A percentile compares a stretch with the other conserved stretches of the same genome.
These are phyloP conservation scores for Galaxea fascicularis DNA, from an alignment of 92 coral and sea anemone species.

Conservation along the genomic window DNA sequence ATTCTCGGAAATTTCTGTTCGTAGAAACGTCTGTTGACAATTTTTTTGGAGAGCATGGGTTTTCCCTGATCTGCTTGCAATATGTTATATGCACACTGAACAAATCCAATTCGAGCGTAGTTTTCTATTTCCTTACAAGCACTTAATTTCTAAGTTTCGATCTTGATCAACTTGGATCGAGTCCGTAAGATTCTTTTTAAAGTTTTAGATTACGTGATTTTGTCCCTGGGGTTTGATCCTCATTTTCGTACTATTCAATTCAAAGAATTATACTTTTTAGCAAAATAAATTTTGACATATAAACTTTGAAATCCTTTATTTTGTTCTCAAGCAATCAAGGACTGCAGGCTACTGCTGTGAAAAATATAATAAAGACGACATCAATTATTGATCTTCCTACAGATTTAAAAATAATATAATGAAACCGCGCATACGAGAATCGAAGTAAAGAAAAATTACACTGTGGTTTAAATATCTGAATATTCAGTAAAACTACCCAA, in stretches of 20 bases:
- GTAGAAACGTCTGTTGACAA: not conserved
- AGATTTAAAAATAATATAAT: not conserved
- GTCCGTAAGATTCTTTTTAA: not conserved
- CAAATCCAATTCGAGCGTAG: not conserved
- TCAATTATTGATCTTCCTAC: not conserved
- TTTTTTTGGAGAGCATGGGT: not conserved
- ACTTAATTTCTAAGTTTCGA: not conserved
- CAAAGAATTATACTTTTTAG: no score
- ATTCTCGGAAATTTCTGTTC: constrained; percentile 3
- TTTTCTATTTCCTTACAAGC: not conserved
- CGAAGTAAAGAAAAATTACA: not conserved
- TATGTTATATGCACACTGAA: not conserved
- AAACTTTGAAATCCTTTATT: not conserved
- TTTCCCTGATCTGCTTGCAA: constrained; percentile 2
- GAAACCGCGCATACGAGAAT: not conserved
- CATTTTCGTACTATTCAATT: no score
- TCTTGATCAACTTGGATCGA: not conserved
- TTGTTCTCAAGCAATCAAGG: not conserved
- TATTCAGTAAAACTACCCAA: not conserved
- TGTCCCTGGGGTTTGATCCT: no score
- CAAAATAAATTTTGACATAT: no score
- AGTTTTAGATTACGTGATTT: no score
- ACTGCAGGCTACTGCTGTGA: not conserved
- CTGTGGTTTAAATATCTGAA: not conserved
- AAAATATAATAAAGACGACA: not conserved